Evolutionary conservation across 2,888 invertebrate species (phyloP).

Genomic region (Andrena minutula): DNA sequence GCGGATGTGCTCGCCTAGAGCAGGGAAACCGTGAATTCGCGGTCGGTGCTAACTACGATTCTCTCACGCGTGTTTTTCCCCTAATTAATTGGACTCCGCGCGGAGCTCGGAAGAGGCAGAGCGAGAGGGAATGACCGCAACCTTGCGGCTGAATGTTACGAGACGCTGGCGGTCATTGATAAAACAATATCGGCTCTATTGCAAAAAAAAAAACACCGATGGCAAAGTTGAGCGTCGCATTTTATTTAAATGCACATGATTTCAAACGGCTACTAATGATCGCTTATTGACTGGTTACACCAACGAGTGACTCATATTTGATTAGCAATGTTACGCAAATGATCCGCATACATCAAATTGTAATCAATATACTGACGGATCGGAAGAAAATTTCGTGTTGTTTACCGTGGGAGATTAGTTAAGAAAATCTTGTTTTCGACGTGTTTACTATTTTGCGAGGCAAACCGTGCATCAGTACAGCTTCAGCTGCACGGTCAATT

Average conservation of each 20-base stretch:
- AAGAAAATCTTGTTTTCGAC: neutral
- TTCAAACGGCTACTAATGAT: neutral
- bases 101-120: slow-evolving; percentile 33
- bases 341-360: neutral
- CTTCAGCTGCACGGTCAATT: neutral
- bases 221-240: neutral
- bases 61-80: slow-evolving; percentile 46
- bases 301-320: too few species aligned
- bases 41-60: slow-evolving; percentile 20
- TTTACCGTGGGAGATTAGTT: neutral
- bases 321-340: neutral
- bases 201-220: neutral
- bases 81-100: slow-evolving; percentile 52
- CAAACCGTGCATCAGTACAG: neutral
- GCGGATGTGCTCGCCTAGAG: neutral
- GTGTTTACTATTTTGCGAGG: neutral
- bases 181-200: slow-evolving; percentile 8
- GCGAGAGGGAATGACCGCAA: slow-evolving; percentile 45
- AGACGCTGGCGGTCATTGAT: slow-evolving; percentile 34
- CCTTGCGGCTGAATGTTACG: slow-evolving; percentile 53
- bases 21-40: slow-evolving; percentile 31
- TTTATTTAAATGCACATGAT: neutral
- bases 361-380: neutral
- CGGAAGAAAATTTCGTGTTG: neutral
- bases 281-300: neutral